Base-by-base conservation (phyloP, 2,113 vertebrate genomes). In the Rhizomys pruinosus region DNA sequence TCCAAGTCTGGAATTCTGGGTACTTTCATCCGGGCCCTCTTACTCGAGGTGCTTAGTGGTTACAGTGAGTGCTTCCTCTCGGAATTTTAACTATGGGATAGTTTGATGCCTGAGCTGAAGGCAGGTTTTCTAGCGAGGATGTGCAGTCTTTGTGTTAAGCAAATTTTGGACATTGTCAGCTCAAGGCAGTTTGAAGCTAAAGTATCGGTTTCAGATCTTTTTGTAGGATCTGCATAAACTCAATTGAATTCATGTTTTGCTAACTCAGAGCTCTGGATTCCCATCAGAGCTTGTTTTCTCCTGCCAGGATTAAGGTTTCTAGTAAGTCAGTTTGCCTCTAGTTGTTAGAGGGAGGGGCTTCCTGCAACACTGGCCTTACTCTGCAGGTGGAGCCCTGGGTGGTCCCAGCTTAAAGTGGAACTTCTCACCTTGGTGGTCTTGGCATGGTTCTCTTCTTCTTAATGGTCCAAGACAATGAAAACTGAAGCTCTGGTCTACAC, bases 1-100 rank as follows among this genome's bases (percentile, higher is more conserved):
- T 39, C 5, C 1, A 5, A 68, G 68, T 72, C n/a, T 25, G 32
- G 23, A 68, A 34, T 69, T 22, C 37, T 55, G n/a, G 22, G 20
- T 27, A 7, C 32, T 69, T 34, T 85, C 34, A 13, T 82, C 47
- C 61, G 66, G 19, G 29, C 25, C 11, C 20, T 69, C 44, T 57
- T n/a, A 27, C n/a, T 57, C 47, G 15, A 5, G 16, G 34, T 39
- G 47, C n/a, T 74, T 74, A 85, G 68, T 23, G 71, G 74, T 66
- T 32, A 87, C 1, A 2, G 17, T 78, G 73, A 76, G 15, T 77
- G 59, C 74, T 91, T 17, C n/a, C n/a, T n/a, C n/a, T 86, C 84
- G 69, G 39, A 68, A 91, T 73, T 94, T 82, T 68, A 73, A 81
- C n/a, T 85, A 19, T 84, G 84, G 44, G 64, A 89, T n/a, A n/a